These are phyloP conservation scores for Holacanthella duospinosa DNA, from an alignment of 2,888 invertebrate species.

Conservation along the genomic window DNA sequence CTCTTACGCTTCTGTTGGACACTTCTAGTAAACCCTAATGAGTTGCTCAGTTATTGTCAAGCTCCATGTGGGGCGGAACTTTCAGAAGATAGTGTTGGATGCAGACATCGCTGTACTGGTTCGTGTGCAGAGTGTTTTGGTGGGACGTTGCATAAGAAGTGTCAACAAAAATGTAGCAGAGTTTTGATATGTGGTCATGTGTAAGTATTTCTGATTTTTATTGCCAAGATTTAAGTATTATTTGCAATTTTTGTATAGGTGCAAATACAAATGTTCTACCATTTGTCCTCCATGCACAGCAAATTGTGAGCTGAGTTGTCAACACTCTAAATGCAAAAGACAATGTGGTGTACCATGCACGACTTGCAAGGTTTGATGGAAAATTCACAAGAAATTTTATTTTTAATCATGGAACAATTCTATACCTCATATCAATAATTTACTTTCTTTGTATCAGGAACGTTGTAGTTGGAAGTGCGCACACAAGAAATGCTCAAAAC, in stretches of 20 bases:
- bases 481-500: background rate
- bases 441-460: background rate
- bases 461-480: background rate
- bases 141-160: constrained; percentile 52
- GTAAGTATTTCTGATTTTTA: constrained; percentile 39
- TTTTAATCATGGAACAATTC: background rate
- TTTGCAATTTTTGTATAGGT: constrained; percentile 23
- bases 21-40: constrained; percentile 35
- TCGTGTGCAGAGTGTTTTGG: constrained; percentile 47
- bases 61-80: constrained; percentile 14
- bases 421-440: too few species aligned
- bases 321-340: constrained; percentile 22
- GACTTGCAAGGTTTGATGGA: constrained; percentile 18
- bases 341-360: constrained; percentile 27
- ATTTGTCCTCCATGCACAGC: constrained; percentile 39
- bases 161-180: constrained; percentile 49
- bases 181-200: constrained; percentile 54
- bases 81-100: background rate
- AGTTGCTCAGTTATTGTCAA: constrained; percentile 23
- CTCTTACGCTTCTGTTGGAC: too few species aligned
- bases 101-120: constrained; percentile 32
- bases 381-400: constrained; percentile 11
- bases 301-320: constrained; percentile 24
- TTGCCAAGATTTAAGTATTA: too few species aligned
- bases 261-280: constrained; percentile 37